Evolutionary conservation across 2,888 invertebrate species (phyloP), one percentile per base, ranked within the genome.

Genomic region (Zaprionus obscuricornis): DNA sequence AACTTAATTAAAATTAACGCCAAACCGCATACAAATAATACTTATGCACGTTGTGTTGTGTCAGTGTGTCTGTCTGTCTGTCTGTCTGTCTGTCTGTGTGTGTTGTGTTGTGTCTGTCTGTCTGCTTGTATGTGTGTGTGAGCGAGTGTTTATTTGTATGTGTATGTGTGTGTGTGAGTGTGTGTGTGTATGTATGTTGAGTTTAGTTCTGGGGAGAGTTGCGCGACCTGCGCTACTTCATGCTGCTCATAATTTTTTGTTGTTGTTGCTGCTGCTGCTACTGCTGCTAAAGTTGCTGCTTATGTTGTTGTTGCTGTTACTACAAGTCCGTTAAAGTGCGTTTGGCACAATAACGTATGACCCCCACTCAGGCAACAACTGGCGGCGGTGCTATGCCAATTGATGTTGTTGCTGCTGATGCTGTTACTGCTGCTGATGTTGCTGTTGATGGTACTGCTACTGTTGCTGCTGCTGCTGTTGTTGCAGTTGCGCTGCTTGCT

Each of bases 321-420:
- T 87, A 87, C 74, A 87, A 87, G 68, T 87, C 86, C 82, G 86
- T 87, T 75, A 87, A 50, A 70, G 75, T 79, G 69, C 85, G 86
- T 60, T 87, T 87, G 59, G 87, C 88, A 73, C 88, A 87, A 75
- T 85, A 87, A 73, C 88, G 87, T 81, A 87, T 87, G 47, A 87
- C 87, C 86, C 87, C 87, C 87, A 87, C 87, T 87, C 87, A 87
- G 88, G 87, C 87, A 87, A 87, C 88, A 68, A 87, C 88, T 18
- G 87, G 87, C 10, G 87, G 87, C 47, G 85, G 85, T 33, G 82
- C 69, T 81, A 77, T 78, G 50, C 82, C 78, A 50, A 74, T 68
- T 16, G 71, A 45, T 52, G 70, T 52, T 39, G 66, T 17, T 33
- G 50, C 3, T 20, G 60, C 5, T 16, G 49, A 11, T 27, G 58